Conservation (phyloP, 2,113 vertebrate species). For the Erinaceus europaeus region DNA sequence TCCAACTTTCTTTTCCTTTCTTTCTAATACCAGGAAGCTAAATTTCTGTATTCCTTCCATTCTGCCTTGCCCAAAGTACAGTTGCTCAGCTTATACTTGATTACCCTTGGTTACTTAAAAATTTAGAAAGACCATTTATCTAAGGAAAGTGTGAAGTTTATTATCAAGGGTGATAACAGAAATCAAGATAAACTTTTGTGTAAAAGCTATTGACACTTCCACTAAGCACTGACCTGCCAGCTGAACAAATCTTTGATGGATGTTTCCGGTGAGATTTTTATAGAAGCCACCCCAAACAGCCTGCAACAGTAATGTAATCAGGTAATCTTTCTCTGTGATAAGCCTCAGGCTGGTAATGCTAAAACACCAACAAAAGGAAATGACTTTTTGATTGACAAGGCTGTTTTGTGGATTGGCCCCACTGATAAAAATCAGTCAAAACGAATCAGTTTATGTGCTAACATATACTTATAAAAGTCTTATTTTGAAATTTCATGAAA, state of each 20-base stretch:
- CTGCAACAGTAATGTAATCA: conserved; percentile 31
- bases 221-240: conserved; percentile 41
- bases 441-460: conserved; percentile 60
- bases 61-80: neutral
- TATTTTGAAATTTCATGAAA: conserved; percentile 49
- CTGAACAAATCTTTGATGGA: conserved; percentile 49
- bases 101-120: neutral
- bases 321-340: conserved; percentile 63
- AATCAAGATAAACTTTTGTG: conserved; percentile 50
- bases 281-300: conserved; percentile 31
- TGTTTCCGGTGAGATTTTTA: neutral
- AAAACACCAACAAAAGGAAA: conserved; percentile 70
- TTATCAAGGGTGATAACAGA: conserved; percentile 17
- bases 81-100: neutral
- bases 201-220: conserved; percentile 43
- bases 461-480: conserved; percentile 52
- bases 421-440: conserved; percentile 67
- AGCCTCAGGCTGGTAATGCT: conserved; percentile 44
- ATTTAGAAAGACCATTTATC: neutral
- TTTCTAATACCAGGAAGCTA: neutral
- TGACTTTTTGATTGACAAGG: conserved; percentile 65
- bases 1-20: neutral
- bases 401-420: conserved; percentile 41
- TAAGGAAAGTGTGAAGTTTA: conserved; percentile 17
- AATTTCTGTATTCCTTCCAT: neutral